Percentiles rank a stretch among this genome's conserved stretches.
phyloP scores from a whole-genome alignment of 2,797 vertebrate species.

The Urosaurus nigricauda region DNA sequence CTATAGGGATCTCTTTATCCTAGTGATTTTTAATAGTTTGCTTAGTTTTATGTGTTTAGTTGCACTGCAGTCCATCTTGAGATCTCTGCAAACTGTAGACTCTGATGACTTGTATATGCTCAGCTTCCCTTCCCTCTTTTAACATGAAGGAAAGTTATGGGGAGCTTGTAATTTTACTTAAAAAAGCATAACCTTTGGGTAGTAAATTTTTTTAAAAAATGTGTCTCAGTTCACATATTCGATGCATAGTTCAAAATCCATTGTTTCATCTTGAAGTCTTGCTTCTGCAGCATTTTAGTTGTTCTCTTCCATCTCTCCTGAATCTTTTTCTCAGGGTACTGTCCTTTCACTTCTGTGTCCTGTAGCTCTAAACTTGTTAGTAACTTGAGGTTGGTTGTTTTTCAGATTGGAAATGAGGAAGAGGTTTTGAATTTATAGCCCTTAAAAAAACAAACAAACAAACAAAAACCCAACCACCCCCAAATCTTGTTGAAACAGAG shows the following conservation, averaged over 20 bases:
- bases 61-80: not conserved
- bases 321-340: not conserved
- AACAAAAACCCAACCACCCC: not conserved
- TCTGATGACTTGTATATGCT: not conserved
- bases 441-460: not conserved
- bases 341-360: not conserved
- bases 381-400: slow-evolving; percentile 32
- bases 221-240: not conserved
- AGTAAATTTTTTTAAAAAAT: too few species aligned
- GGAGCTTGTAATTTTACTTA: not conserved
- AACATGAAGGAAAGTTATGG: not conserved
- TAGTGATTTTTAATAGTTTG: not conserved
- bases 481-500: slow-evolving; percentile 52
- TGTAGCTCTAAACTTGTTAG: not conserved
- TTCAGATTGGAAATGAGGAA: not conserved
- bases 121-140: too few species aligned
- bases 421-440: not conserved
- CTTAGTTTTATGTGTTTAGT: not conserved
- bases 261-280: not conserved
- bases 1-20: too few species aligned
- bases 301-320: not conserved
- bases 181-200: not conserved
- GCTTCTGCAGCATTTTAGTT: not conserved
- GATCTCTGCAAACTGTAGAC: not conserved
- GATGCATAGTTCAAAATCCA: not conserved